These are phyloP conservation scores for Rhineura floridana DNA, from an alignment of 2,113 vertebrate species.

Conservation along the genomic window DNA sequence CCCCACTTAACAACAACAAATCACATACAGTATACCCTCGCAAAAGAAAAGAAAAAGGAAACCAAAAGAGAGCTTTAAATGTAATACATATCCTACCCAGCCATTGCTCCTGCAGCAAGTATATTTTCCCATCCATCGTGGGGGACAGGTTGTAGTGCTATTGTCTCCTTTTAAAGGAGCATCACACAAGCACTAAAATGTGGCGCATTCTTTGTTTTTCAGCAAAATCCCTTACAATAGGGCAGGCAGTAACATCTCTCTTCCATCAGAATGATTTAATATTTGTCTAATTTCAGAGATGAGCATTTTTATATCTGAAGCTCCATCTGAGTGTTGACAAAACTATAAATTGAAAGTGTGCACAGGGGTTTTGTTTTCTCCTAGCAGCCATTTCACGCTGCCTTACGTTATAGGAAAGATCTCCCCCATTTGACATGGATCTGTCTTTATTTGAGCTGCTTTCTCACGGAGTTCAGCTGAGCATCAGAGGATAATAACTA, in stretches of 20 bases:
- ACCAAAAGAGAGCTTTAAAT: not conserved
- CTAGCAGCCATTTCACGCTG: constrained; percentile 29
- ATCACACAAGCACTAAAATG: not conserved
- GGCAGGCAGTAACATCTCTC: constrained; percentile 15
- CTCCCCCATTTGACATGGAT: constrained; percentile 35
- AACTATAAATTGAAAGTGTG: constrained; percentile 18
- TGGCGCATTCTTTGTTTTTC: not conserved
- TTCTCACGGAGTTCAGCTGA: constrained; percentile 37
- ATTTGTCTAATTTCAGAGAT: not conserved
- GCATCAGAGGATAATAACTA: constrained; percentile 45
- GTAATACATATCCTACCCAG: not conserved
- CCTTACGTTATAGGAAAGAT: constrained; percentile 22
- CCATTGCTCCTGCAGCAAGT: not conserved
- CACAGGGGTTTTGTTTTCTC: constrained; percentile 16
- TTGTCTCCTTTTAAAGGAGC: not conserved
- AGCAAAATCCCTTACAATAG: not conserved
- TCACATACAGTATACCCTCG: not conserved
- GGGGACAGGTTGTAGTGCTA: not conserved
- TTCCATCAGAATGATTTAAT: constrained; percentile 36
- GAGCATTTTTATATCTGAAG: constrained; percentile 22
- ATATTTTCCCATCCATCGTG: not conserved
- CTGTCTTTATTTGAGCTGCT: constrained; percentile 46
- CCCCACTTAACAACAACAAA: not conserved
- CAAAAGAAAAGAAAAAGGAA: too few species aligned
- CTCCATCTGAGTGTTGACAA: constrained; percentile 38